Evolutionary conservation across 1,140 invertebrate genomes (phyloP).

Genomic region (Zophobas atratus): DNA sequence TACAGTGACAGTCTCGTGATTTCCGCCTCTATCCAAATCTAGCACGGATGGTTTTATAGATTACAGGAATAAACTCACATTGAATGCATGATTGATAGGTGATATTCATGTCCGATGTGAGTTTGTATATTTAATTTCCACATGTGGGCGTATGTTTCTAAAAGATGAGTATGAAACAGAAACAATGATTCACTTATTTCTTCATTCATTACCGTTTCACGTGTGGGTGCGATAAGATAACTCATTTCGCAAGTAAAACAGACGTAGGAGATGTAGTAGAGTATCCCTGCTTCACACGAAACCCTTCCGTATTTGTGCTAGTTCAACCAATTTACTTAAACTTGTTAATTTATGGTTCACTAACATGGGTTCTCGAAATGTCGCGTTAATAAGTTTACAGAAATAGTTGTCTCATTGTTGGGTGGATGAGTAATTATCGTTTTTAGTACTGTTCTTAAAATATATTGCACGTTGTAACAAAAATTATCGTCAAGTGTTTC

Average conservation of each 20-base stretch:
- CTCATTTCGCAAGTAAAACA: conserved; percentile 4
- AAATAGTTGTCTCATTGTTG: conserved; percentile 3
- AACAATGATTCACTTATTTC: conserved; percentile 25
- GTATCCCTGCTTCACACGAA: conserved; percentile 5
- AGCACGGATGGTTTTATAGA: not conserved
- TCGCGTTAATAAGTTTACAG: conserved; percentile 19
- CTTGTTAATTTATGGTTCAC: conserved; percentile 20
- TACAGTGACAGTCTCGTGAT: not conserved
- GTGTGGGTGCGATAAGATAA: conserved; percentile 32
- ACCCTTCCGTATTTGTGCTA: conserved; percentile 17
- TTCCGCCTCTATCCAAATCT: not conserved
- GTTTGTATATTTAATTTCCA: conserved; percentile 13
- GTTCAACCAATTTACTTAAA: not conserved
- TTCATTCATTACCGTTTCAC: conserved; percentile 20
- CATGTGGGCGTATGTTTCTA: conserved; percentile 11
- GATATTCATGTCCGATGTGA: not conserved
- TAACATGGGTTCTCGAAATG: conserved; percentile 9
- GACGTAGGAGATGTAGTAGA: conserved; percentile 1
- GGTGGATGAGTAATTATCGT: conserved; percentile 18
- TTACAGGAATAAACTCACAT: not conserved
- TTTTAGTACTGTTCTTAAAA: not conserved
- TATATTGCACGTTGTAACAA: too few species aligned
- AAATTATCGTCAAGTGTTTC: too few species aligned
- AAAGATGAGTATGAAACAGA: conserved; percentile 12
- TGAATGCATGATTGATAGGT: conserved; percentile 2